phyloP scores from a whole-genome alignment of 1,140 invertebrate genomes.

The Conus ventricosus region DNA sequence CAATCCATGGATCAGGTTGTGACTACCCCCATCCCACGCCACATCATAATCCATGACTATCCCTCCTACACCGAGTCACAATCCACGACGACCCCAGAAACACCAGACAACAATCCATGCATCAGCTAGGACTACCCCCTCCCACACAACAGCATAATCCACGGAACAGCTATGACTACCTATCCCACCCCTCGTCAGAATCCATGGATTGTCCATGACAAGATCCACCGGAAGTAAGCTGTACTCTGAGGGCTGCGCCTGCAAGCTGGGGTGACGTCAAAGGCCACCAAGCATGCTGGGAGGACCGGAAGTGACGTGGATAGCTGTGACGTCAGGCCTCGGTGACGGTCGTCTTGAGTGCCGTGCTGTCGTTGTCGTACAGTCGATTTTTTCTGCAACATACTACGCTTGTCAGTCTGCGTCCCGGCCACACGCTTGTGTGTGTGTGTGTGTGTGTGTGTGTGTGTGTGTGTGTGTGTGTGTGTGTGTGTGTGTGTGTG shows the following conservation, averaged over 20 bases:
- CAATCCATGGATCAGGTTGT: too few species aligned
- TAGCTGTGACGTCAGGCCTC: background rate
- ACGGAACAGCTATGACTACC: too few species aligned
- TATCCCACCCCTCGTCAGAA: too few species aligned
- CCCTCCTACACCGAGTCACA: too few species aligned
- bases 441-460: background rate
- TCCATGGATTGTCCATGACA: too few species aligned
- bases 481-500: conserved; percentile 9
- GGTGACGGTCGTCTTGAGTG: background rate
- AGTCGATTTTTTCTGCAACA: background rate
- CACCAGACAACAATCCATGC: too few species aligned
- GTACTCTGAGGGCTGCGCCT: background rate
- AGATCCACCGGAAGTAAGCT: background rate
- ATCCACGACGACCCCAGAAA: too few species aligned
- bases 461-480: background rate
- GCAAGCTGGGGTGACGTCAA: background rate
- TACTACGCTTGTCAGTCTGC: background rate
- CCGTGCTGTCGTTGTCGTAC: background rate
- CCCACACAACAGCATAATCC: too few species aligned
- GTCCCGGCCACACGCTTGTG: background rate
- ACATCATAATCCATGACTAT: too few species aligned
- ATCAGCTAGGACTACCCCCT: too few species aligned
- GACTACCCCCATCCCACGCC: too few species aligned
- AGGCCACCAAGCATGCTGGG: background rate
- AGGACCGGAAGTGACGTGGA: background rate